Evolutionary conservation across 1,140 invertebrate genomes (phyloP), one percentile per base, ranked within the genome.

Genomic region (Geopemphigus sp.): DNA sequence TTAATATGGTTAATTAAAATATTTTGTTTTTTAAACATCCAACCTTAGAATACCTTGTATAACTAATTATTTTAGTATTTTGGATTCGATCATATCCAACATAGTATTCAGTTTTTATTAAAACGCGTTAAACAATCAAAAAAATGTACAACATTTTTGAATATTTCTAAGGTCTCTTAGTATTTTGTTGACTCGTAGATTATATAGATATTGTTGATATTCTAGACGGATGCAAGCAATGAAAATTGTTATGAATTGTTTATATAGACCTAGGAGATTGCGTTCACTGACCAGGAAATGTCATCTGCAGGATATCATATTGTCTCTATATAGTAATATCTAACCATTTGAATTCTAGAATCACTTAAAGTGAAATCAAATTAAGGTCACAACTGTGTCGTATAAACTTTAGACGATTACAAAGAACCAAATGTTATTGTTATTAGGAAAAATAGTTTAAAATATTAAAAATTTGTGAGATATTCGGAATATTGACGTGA

Each of bases 151-250:
- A 39, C 17, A 68, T 47, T 50, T 10, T 32, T 45, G 1, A 68
- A 3, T 68, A 24, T 72, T 72, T 54, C 24, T 8, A 29, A 53
- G 50, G 24, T 4, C 29, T 29, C n/a, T 72, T n/a, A n/a, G n/a
- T n/a, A n/a, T n/a, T 72, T 72, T 72, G 15, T 54, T 53, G 17
- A 72, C 24, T 8, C 11, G 17, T 22, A n/a, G 24, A 72, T 47
- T 72, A 29, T 17, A 54, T 39, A 39, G 32, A 39, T 39, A 39
- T n/a, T 24, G 17, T 72, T 72, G 68, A n/a, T 39, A 39, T 54
- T 32, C 19, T n/a, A 54, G 47, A 72, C 68, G 68, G 68, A 72
- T 54, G 68, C 47, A 29, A 72, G 68, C 68, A 72, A 72, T 72
- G 68, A 72, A 29, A 70, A 53, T 53, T 70, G 47, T 70, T n/a